Conservation (phyloP, 2,113 vertebrate genomes). For the Leptobrachium ailaonicum region DNA sequence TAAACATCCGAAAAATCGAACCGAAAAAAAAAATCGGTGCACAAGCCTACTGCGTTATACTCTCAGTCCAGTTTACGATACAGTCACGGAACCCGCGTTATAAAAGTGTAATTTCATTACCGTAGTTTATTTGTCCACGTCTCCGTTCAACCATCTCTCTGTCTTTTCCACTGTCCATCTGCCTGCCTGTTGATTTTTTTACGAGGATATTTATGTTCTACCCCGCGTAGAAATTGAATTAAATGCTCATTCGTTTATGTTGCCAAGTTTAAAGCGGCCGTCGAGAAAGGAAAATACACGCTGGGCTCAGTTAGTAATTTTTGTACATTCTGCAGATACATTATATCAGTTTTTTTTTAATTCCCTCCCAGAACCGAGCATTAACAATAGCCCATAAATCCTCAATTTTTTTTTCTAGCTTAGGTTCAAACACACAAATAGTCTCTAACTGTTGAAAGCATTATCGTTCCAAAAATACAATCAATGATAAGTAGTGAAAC, state of each 20-base stretch:
- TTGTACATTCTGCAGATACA: not conserved
- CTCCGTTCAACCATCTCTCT: too few species aligned
- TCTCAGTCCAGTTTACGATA: too few species aligned
- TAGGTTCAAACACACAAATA: not conserved
- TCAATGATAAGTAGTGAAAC: conserved; percentile 17
- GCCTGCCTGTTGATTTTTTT: too few species aligned
- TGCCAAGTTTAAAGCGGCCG: conserved; percentile 1
- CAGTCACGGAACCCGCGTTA: too few species aligned
- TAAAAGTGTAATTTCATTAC: too few species aligned
- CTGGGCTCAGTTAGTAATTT: not conserved
- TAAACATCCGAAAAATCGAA: too few species aligned
- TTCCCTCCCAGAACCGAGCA: conserved; percentile 3
- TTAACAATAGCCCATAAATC: conserved; percentile 26
- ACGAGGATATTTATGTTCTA: too few species aligned
- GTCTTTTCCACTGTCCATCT: too few species aligned
- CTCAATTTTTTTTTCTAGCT: not conserved
- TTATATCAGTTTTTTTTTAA: conserved; percentile 8
- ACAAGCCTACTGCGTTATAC: too few species aligned
- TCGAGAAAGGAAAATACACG: conserved; percentile 3
- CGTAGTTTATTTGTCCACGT: too few species aligned
- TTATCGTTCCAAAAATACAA: conserved; percentile 3
- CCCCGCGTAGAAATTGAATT: too few species aligned
- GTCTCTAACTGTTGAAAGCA: conserved; percentile 16
- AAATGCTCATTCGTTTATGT: not conserved
- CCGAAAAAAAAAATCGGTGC: too few species aligned